Percentiles rank a stretch among this genome's conserved stretches.
Conservation (phyloP, 2,888 invertebrate species). For the Thalpophila matura region DNA sequence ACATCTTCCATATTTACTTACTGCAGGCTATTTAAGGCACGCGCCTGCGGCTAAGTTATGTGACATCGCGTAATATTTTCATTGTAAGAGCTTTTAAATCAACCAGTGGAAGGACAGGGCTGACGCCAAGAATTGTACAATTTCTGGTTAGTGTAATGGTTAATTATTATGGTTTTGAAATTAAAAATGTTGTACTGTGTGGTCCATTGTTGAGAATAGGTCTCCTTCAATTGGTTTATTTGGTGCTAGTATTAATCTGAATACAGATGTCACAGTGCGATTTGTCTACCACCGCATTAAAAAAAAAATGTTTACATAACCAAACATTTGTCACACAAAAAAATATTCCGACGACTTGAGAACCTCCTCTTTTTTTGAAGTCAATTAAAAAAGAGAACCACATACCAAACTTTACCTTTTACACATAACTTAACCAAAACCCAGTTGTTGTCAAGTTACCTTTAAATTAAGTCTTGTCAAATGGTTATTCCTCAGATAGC, state of each 20-base stretch:
- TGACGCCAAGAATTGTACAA: constrained; percentile 58
- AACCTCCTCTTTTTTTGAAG: too few species aligned
- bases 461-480: too few species aligned
- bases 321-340: too few species aligned
- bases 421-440: too few species aligned
- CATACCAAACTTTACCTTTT: too few species aligned
- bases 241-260: background rate
- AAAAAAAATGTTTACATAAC: too few species aligned
- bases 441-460: too few species aligned
- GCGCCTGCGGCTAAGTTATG: constrained; percentile 60
- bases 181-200: constrained; percentile 7
- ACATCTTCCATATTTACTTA: constrained; percentile 59
- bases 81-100: constrained; percentile 65
- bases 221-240: background rate
- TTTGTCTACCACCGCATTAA: background rate
- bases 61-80: constrained; percentile 66
- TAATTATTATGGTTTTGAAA: constrained; percentile 34
- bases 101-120: constrained; percentile 50
- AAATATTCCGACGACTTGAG: too few species aligned
- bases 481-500: too few species aligned
- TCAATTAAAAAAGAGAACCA: too few species aligned
- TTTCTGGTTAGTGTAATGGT: constrained; percentile 41
- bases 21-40: constrained; percentile 53
- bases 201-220: constrained; percentile 8
- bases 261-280: background rate